Evolutionary conservation across 2,888 invertebrate genomes (phyloP).

Genomic region (Stenichneumon culpator): DNA sequence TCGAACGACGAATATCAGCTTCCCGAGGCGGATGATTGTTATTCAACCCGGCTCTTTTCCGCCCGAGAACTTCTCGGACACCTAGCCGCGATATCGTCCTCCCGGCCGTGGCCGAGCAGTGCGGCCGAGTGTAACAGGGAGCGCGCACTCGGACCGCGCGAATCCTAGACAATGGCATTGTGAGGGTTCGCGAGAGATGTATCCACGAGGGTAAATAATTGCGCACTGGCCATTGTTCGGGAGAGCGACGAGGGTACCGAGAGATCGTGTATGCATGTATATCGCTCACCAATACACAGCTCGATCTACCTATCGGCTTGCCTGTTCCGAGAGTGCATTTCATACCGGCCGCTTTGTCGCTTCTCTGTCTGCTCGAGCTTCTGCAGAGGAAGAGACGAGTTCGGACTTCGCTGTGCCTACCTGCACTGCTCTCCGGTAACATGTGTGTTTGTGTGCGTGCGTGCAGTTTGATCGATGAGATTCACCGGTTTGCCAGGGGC

Average conservation of each 20-base stretch:
- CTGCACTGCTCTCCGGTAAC: slow-evolving; percentile 1
- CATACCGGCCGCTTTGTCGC: slow-evolving; percentile 11
- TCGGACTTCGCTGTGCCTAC: slow-evolving; percentile 4
- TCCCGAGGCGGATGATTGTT: slow-evolving; percentile 30
- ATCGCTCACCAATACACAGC: slow-evolving; percentile 11
- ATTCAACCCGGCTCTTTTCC: slow-evolving; percentile 47
- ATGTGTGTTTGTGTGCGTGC: not conserved
- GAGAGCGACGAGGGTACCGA: slow-evolving; percentile 36
- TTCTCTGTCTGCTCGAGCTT: not conserved
- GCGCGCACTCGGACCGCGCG: slow-evolving; percentile 21
- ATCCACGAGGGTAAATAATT: slow-evolving; percentile 72
- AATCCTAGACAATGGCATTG: slow-evolving; percentile 69
- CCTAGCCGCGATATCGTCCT: not conserved
- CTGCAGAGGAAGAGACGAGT: slow-evolving; percentile 1
- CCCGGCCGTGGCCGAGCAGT: not conserved
- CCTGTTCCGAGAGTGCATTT: slow-evolving; percentile 10
- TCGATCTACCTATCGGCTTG: slow-evolving; percentile 12
- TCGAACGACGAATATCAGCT: slow-evolving; percentile 28
- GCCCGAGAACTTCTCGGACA: slow-evolving; percentile 38
- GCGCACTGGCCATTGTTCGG: slow-evolving; percentile 60
- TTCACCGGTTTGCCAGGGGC: slow-evolving; percentile 1
- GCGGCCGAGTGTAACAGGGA: not conserved
- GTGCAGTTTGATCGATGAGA: slow-evolving; percentile 56
- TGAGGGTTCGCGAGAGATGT: slow-evolving; percentile 63
- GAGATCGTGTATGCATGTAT: slow-evolving; percentile 17